These are phyloP conservation scores for Malurus alboscapulatus DNA, from an alignment of 2,113 vertebrate species.

Conservation along the genomic window DNA sequence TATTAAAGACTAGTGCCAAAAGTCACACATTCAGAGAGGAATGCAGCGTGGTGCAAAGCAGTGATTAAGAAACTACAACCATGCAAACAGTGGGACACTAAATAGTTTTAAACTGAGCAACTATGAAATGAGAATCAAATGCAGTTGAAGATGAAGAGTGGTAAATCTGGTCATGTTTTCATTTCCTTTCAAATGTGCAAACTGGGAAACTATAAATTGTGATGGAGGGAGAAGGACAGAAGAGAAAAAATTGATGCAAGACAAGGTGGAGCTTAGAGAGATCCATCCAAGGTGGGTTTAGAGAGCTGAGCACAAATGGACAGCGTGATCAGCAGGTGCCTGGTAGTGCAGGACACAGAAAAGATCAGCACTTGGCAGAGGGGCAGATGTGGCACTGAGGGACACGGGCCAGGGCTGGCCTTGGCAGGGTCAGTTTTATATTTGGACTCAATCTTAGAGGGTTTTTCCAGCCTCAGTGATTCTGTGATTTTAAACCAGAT, in stretches of 20 bases:
- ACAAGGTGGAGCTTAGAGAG: neutral
- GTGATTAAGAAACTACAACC: neutral
- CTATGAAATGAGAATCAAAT: neutral
- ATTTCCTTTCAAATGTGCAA: neutral
- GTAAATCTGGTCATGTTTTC: neutral
- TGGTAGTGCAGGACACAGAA: neutral
- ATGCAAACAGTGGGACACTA: neutral
- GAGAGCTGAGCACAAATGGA: neutral
- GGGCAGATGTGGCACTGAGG: too few relatives aligned
- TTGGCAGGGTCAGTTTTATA: neutral
- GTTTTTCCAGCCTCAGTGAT: neutral
- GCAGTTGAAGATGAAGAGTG: neutral
- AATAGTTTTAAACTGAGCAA: neutral
- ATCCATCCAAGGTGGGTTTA: neutral
- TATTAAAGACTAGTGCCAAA: neutral
- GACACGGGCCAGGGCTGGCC: neutral
- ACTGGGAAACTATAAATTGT: neutral
- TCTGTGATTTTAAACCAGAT: neutral
- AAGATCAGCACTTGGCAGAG: neutral
- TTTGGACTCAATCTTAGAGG: neutral
- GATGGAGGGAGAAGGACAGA: neutral
- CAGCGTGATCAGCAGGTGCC: neutral
- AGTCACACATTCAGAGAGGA: neutral
- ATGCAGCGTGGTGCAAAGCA: neutral
- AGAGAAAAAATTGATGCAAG: neutral